These are phyloP conservation scores for Ephialtes manifestator DNA, from an alignment of 2,888 invertebrate species.

Conservation along the genomic window DNA sequence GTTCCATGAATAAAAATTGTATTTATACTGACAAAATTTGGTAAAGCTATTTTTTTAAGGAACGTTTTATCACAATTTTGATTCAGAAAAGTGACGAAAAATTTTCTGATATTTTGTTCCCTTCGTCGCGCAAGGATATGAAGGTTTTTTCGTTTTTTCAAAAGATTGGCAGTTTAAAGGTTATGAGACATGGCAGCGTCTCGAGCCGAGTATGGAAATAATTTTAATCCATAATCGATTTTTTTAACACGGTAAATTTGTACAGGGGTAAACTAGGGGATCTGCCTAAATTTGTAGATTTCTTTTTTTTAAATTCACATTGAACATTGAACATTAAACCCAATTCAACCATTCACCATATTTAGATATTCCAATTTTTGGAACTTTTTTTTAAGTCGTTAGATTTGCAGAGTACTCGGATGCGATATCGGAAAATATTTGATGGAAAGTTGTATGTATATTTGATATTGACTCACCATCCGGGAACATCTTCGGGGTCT, in stretches of 20 bases:
- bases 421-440: slow-evolving; percentile 1
- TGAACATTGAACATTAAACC: slow-evolving; percentile 61
- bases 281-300: not conserved
- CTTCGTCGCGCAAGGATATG: no score
- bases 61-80: no score
- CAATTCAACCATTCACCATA: slow-evolving; percentile 66
- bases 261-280: not conserved
- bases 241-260: not conserved
- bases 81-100: no score
- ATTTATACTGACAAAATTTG: no score
- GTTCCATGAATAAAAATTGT: no score
- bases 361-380: slow-evolving; percentile 24
- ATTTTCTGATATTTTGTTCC: no score
- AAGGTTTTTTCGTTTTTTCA: no score
- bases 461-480: slow-evolving; percentile 91
- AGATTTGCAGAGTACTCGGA: slow-evolving; percentile 20
- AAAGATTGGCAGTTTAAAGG: no score
- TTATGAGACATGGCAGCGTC: no score
- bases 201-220: no score
- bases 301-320: slow-evolving; percentile 40
- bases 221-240: no score
- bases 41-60: no score
- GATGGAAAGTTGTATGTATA: not conserved
- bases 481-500: slow-evolving; percentile 98
- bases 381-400: not conserved